Base-by-base conservation (phyloP, 2,797 vertebrate genomes). In the Kryptolebias ocellatus region DNA sequence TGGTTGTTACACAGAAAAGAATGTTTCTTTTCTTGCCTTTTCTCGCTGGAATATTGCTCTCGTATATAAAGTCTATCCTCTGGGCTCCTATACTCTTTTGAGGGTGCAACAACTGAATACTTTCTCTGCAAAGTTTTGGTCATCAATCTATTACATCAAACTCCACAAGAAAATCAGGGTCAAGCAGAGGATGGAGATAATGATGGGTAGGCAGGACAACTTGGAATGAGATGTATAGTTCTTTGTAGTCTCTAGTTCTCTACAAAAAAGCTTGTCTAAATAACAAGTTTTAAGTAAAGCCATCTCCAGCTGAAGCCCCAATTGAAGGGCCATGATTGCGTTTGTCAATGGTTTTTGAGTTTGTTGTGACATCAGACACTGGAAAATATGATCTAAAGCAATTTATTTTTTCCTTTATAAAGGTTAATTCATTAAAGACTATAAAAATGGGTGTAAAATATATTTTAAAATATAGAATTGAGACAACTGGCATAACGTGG, bases 391-490 rank as follows among this genome's bases (percentile, higher is more conserved):
- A 34, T n/a, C 5, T n/a, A 16, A 12, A 57, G 27, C 2, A 57
- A 60, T 29, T n/a, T 4, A 24, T 24, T 2, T 42, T 3, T 42
- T 34, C 8, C 34, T 2, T 42, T 3, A 14, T 34, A 34, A 6
- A 16, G 44, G 5, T 46, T 46, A 17, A 16, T 4, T 16, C 4
- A 9, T 18, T 49, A 6, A 49, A 49, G n/a, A 49, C 46, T n/a
- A 18, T n/a, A 9, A 9, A 17, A 9, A 17, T 7, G 15, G 5
- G 52, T 16, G 51, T 7, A 51, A 51, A 53, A 53, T 16, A 16
- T 5, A 42, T 11, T 20, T 61, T 4, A n/a, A 53, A 70, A 55
- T 45, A n/a, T 9, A 51, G n/a, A 53, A 61, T 59, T 47, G 27
- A 65, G 67, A 53, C 31, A 42, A 5, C n/a, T 9, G 34, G 10